Base-by-base conservation (phyloP, 1,140 invertebrate species). In the Chrysoperla carnea region DNA sequence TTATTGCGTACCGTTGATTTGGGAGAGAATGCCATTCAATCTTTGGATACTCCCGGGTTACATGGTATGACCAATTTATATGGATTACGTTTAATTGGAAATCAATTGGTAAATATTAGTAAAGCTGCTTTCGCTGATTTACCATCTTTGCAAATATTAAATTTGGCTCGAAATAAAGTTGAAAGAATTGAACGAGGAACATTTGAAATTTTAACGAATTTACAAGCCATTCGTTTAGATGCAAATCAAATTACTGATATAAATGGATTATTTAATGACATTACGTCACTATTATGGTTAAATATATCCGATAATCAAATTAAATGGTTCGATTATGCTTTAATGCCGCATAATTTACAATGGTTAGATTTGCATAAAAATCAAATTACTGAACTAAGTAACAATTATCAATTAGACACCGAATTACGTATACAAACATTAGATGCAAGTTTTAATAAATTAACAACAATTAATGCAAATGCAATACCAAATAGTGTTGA, bases 361-460 rank as follows among this genome's bases (percentile, higher is more conserved):
- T 91, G 86, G 85, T 63, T 94, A 36, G 88, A 93, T 62, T 68
- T 94, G 51, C 87, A 91, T 61, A 80, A 81, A 54, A 94, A 94
- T 63, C 76, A 81, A 53, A 78, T 93, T 46, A 72, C 72, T 54
- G 77, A 87, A 52, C 66, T 94, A 1, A 77, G 78, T 15, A 85
- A 86, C 63, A 76, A 77, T 50, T 82, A 84, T 52, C 68, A 70
- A 6, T 56, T 79, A 31, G 79, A 80, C 46, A 63, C 68, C 36
- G 73, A 82, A 52, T 56, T 86, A 6, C 69, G 69, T 9, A 59
- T 89, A 40, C 76, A 84, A 62, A 84, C 80, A 35, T 61, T 89
- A 33, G 84, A 90, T 52, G 81, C 76, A 6, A 84, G 82, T 59
- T 84, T 82, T 54, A 90, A 90, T 61, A 80, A 77, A 62, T 66